These are phyloP conservation scores for Chloebia gouldiae DNA, from an alignment of 2,113 vertebrate genomes.

Conservation along the genomic window DNA sequence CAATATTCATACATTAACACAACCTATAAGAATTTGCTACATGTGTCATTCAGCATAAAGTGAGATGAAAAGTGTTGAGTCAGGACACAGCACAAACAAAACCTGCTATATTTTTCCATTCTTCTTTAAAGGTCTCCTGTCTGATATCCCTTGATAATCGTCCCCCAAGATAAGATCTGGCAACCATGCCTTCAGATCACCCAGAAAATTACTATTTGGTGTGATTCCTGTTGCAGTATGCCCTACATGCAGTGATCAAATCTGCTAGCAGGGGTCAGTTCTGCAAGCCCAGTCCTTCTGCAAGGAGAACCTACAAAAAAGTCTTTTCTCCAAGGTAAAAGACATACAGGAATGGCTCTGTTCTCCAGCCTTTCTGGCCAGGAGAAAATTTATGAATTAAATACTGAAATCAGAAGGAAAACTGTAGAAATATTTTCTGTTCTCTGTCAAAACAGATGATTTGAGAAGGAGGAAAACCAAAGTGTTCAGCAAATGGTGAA, in stretches of 20 bases:
- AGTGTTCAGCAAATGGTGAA: neutral
- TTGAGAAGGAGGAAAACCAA: neutral
- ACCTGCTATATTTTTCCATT: neutral
- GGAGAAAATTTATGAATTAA: neutral
- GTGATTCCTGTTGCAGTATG: neutral
- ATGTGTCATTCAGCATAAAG: neutral
- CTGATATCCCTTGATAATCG: neutral
- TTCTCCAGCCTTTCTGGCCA: neutral
- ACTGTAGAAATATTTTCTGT: neutral
- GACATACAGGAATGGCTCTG: neutral
- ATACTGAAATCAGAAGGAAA: neutral
- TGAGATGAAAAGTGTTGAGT: neutral
- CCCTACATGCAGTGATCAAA: neutral
- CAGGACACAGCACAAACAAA: neutral
- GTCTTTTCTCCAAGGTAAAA: neutral
- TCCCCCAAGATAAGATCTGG: neutral
- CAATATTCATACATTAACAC: neutral
- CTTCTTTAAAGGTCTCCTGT: neutral
- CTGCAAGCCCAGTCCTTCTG: neutral
- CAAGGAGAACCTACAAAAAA: neutral
- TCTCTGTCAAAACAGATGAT: neutral
- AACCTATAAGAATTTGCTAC: slow-evolving; percentile 30
- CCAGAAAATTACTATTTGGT: neutral
- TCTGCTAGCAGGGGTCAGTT: neutral
- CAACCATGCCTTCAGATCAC: neutral